phyloP scores from a whole-genome alignment of 1,140 invertebrate genomes.

The Formica exsecta region DNA sequence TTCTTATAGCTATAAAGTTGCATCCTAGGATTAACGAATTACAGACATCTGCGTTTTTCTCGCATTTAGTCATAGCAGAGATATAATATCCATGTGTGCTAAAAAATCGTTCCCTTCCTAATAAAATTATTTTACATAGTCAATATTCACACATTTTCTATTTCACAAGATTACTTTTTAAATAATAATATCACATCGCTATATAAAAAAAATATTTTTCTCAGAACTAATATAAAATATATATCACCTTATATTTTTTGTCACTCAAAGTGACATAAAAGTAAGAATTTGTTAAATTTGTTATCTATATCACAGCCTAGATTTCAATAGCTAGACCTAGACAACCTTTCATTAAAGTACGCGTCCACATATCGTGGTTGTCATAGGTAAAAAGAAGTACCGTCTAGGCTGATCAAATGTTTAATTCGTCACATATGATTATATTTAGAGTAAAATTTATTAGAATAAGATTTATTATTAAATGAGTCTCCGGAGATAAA shows the following conservation, averaged over 20 bases:
- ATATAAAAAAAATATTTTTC: constrained; percentile 6
- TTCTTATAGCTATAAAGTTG: not conserved
- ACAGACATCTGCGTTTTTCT: not conserved
- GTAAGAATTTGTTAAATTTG: constrained; percentile 52
- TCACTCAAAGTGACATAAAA: constrained; percentile 51
- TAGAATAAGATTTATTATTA: not conserved
- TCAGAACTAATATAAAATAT: constrained; percentile 39
- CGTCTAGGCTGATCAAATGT: constrained; percentile 78
- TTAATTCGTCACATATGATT: constrained; percentile 37
- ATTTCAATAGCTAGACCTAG: constrained; percentile 78
- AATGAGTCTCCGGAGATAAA: constrained; percentile 16
- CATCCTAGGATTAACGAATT: not conserved
- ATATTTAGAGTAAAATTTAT: constrained; percentile 46
- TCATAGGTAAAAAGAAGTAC: constrained; percentile 75
- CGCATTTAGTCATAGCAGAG: not conserved
- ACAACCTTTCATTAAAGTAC: constrained; percentile 78
- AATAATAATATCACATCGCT: not conserved
- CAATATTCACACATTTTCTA: not conserved
- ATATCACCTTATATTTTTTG: constrained; percentile 47
- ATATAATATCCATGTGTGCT: not conserved
- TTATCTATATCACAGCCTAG: constrained; percentile 78
- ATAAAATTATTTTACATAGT: constrained; percentile 2
- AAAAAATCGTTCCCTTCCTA: constrained; percentile 12
- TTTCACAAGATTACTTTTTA: constrained; percentile 44
- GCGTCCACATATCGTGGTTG: constrained; percentile 78